A percentile compares a stretch with the other conserved stretches of the same genome.
These are phyloP conservation scores for Drosophila emarginata DNA, from an alignment of 2,888 invertebrate species.

Conservation along the genomic window DNA sequence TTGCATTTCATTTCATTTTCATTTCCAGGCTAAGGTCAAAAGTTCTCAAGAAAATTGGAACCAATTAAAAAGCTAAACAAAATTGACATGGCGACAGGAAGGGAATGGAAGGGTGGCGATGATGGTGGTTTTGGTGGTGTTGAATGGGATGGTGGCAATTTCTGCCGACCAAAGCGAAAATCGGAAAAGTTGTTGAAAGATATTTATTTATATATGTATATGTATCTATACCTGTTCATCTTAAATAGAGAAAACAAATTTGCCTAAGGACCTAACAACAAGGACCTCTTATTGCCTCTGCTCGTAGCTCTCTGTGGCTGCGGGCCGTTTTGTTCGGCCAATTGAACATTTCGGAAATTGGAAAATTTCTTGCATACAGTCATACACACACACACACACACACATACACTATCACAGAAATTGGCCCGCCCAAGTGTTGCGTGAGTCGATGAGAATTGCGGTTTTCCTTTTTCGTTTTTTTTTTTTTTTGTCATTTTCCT, in stretches of 20 bases:
- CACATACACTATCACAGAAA: not conserved
- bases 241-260: slow-evolving; percentile 47
- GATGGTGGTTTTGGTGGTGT: not conserved
- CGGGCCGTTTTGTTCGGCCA: slow-evolving; percentile 82
- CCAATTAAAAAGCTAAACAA: slow-evolving; percentile 17
- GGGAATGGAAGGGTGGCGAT: not conserved
- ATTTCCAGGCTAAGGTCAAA: slow-evolving; percentile 7
- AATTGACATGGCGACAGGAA: not conserved
- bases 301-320: slow-evolving; percentile 30
- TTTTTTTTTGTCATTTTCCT: not conserved
- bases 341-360: slow-evolving; percentile 83
- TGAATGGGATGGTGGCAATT: not conserved
- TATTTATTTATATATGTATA: slow-evolving; percentile 8
- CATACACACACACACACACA: not conserved
- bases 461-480: not conserved
- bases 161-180: slow-evolving; percentile 6
- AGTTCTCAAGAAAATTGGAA: slow-evolving; percentile 8
- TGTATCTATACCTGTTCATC: slow-evolving; percentile 26
- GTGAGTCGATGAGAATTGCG: slow-evolving; percentile 9
- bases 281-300: slow-evolving; percentile 32
- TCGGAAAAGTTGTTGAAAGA: slow-evolving; percentile 11
- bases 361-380: slow-evolving; percentile 81
- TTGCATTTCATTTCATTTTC: slow-evolving; percentile 9
- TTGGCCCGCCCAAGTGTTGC: slow-evolving; percentile 22
- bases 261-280: slow-evolving; percentile 48